Base-by-base conservation (phyloP, 2,888 invertebrate genomes). In the Cybosia mesomella region DNA sequence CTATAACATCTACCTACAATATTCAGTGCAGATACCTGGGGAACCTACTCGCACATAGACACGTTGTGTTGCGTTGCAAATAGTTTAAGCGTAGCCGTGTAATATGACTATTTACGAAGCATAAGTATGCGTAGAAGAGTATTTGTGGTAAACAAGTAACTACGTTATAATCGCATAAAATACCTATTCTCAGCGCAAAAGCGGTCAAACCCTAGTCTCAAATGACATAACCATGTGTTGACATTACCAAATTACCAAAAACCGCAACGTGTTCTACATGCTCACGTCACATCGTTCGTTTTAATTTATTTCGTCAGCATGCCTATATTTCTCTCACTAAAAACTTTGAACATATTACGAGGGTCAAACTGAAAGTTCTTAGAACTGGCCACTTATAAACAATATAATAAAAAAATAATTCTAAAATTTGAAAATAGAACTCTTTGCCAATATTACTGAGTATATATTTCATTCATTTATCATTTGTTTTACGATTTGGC, bases 231-330 rank as follows among this genome's bases (percentile, higher is more conserved):
- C 58, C 67, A 71, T 71, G 71, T 71, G 76, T 70, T 67, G 70
- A 79, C 69, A 66, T 76, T 68, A 73, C 70, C 36, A 69, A 73
- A 73, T 79, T 70, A 74, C 64, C 66, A 61, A 71, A 74, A 76
- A 74, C 80, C 80, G 24, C 80, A 81, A 76, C 67, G 64, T 61
- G 74, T 54, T 67, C 74, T 68, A 61, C 65, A 73, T 76, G 69
- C 53, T 28, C n/a, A 34, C 53, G 53, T 62, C 60, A 61, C 64
- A n/a, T 64, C 64, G 34, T n/a, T 54, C 36, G 65, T 58, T 21
- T 53, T 63, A 66, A 59, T 58, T 72, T 58, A 36, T 55, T 58
- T 65, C 55, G 39, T 13, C 24, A 32, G 43, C 59, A 58, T 62
- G 43, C 64, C 58, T 64, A 60, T 70, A 70, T 71, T 66, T 74